Conservation (phyloP, 2,797 vertebrate species). For the Garrulus glandarius region DNA sequence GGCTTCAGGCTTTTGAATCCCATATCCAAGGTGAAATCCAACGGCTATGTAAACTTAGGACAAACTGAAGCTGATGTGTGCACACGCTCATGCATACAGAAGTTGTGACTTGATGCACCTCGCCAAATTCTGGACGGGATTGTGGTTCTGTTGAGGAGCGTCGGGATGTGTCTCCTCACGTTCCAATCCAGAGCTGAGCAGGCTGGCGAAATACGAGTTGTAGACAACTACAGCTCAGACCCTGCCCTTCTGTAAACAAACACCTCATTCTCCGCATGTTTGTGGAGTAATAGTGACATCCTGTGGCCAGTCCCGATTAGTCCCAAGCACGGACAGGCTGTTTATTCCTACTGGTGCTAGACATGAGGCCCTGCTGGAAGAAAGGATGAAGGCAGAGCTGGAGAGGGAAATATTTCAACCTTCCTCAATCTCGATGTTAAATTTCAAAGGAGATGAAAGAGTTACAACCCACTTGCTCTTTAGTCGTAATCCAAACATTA, state of each 20-base stretch:
- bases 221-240: not conserved
- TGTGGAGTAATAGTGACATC: conserved; percentile 83
- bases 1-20: not conserved
- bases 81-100: fast-evolving
- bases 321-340: conserved; percentile 58
- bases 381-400: not conserved
- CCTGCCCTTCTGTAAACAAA: conserved; percentile 50
- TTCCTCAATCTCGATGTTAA: not conserved
- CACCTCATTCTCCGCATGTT: conserved; percentile 40
- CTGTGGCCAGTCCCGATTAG: conserved; percentile 76
- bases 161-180: not conserved
- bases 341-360: not conserved
- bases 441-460: conserved; percentile 36
- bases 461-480: conserved; percentile 16
- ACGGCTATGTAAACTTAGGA: not conserved
- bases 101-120: not conserved
- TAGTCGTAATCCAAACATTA: conserved; percentile 36
- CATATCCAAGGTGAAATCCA: conserved; percentile 27
- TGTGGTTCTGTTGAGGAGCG: not conserved
- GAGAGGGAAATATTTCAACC: not conserved
- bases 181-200: not conserved
- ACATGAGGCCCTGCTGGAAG: not conserved
- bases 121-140: fast-evolving
- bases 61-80: not conserved
- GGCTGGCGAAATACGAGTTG: fast-evolving